These are phyloP conservation scores for Gopherus flavomarginatus DNA, from an alignment of 2,113 vertebrate genomes.

Conservation along the genomic window DNA sequence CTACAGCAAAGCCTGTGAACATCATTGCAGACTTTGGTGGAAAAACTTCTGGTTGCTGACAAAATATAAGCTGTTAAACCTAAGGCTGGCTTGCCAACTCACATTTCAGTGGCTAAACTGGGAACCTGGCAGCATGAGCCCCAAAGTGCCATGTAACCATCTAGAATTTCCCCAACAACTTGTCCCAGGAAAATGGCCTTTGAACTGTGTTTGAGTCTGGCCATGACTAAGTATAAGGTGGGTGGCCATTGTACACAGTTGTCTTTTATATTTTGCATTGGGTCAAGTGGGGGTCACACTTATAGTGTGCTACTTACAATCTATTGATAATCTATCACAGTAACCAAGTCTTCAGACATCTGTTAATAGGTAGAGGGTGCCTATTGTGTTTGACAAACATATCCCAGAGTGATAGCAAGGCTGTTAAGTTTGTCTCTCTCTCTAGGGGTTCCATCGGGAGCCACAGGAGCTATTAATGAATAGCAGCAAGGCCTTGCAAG, in stretches of 20 bases:
- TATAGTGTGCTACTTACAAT: not conserved
- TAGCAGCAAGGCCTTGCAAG: slow-evolving; percentile 56
- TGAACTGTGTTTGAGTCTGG: not conserved
- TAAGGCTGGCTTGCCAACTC: not conserved
- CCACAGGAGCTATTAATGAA: slow-evolving; percentile 53
- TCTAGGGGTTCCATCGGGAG: slow-evolving; percentile 36
- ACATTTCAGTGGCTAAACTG: not conserved
- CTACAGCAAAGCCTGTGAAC: not conserved
- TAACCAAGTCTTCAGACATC: not conserved
- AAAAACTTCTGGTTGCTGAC: not conserved
- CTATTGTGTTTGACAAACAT: not conserved
- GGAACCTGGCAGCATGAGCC: not conserved
- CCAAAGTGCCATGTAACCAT: not conserved
- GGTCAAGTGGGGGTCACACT: not conserved
- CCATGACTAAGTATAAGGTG: not conserved
- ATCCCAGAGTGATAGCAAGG: slow-evolving; percentile 6
- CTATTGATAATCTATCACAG: not conserved
- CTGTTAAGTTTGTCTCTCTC: slow-evolving; percentile 33
- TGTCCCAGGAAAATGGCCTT: not conserved
- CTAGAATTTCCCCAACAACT: not conserved
- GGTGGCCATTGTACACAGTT: not conserved
- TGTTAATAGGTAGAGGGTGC: not conserved
- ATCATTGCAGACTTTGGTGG: not conserved
- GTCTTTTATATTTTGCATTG: not conserved
- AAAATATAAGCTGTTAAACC: not conserved